A percentile compares a stretch with the other conserved stretches of the same genome.
phyloP scores from a whole-genome alignment of 2,888 invertebrate genomes.

The Erynnis tages region DNA sequence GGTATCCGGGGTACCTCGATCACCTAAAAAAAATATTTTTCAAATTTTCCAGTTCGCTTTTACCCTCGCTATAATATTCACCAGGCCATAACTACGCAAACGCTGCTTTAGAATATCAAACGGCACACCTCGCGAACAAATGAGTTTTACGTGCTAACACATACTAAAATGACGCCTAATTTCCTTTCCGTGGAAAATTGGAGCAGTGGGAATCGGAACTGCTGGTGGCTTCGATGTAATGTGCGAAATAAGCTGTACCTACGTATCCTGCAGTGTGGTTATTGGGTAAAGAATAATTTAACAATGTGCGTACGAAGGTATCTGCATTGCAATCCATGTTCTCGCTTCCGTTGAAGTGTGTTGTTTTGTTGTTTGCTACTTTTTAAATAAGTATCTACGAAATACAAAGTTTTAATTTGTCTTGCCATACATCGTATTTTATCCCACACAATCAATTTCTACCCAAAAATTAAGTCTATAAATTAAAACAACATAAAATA shows the following conservation, averaged over 20 bases:
- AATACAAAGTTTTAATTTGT: too few relatives aligned
- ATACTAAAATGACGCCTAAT: conserved; percentile 24
- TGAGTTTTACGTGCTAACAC: conserved; percentile 23
- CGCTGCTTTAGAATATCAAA: conserved; percentile 1
- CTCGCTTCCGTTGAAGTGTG: too few relatives aligned
- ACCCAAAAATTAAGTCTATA: too few relatives aligned
- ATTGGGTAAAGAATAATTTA: not conserved
- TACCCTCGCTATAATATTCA: conserved; percentile 1
- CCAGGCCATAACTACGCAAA: conserved; percentile 8
- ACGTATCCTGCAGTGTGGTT: not conserved
- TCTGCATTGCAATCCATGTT: too few relatives aligned
- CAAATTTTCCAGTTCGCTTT: not conserved
- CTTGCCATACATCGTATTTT: too few relatives aligned
- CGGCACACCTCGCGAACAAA: conserved; percentile 12
- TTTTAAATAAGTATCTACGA: too few relatives aligned
- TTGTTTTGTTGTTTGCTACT: too few relatives aligned
- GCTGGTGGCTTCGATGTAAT: conserved; percentile 13
- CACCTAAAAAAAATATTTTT: not conserved
- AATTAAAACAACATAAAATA: too few relatives aligned
- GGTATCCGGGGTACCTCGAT: too few relatives aligned
- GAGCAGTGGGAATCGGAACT: conserved; percentile 14
- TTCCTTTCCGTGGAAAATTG: conserved; percentile 23
- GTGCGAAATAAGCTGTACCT: conserved; percentile 7
- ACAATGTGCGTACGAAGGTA: too few relatives aligned
- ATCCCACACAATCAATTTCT: too few relatives aligned